Percentiles rank a stretch among this genome's conserved stretches.
These are phyloP conservation scores for Strigamia maritima DNA, from an alignment of 2,888 invertebrate species.

Conservation along the genomic window DNA sequence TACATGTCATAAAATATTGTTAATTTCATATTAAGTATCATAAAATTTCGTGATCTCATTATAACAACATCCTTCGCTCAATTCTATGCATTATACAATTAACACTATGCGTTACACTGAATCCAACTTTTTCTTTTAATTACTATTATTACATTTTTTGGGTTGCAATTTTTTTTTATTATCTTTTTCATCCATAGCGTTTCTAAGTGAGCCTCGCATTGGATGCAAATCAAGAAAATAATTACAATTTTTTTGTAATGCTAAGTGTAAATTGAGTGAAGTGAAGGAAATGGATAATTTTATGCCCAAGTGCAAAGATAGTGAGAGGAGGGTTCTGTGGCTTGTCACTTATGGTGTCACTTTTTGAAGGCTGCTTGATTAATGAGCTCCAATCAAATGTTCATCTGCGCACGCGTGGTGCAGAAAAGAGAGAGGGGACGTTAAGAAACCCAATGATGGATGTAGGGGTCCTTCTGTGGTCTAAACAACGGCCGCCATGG, in stretches of 20 bases:
- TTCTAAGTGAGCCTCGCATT: conserved; percentile 9
- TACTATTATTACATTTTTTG: background rate
- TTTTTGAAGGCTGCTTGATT: conserved; percentile 25
- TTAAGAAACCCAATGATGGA: conserved; percentile 20
- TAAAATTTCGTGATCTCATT: background rate
- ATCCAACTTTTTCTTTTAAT: background rate
- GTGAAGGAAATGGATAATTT: conserved; percentile 28
- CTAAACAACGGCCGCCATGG: conserved; percentile 2
- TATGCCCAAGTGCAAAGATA: conserved; percentile 21
- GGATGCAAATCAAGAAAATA: conserved; percentile 18
- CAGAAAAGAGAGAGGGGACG: background rate
- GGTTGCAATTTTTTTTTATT: background rate
- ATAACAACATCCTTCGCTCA: background rate
- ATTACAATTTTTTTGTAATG: background rate
- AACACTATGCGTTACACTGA: background rate
- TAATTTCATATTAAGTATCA: conserved; percentile 9
- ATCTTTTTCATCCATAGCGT: background rate
- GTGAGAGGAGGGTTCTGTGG: conserved; percentile 13
- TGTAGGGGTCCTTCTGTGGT: conserved; percentile 22
- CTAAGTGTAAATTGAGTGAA: background rate
- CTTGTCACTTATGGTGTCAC: conserved; percentile 23
- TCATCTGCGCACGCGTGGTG: conserved; percentile 21
- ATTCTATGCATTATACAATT: background rate
- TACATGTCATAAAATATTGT: background rate
- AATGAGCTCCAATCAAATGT: conserved; percentile 27